phyloP scores from a whole-genome alignment of 2,797 vertebrate species.

The Brotula barbata region DNA sequence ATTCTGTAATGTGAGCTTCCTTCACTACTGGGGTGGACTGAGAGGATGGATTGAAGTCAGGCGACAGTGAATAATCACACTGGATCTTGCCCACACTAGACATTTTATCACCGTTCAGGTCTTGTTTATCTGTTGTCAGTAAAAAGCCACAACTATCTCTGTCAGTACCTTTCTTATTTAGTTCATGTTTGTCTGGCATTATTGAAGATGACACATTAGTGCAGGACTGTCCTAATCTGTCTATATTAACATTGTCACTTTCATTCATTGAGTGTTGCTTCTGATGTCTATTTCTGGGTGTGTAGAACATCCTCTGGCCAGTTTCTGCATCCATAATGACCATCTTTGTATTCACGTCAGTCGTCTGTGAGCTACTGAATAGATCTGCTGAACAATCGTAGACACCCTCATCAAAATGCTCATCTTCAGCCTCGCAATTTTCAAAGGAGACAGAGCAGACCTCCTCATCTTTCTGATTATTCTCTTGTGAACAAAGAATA shows the following conservation, averaged over 20 bases:
- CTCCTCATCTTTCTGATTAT: background rate
- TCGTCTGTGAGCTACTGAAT: slow-evolving; percentile 59
- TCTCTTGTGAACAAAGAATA: background rate
- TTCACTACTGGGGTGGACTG: slow-evolving; percentile 71
- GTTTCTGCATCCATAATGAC: background rate
- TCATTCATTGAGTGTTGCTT: background rate
- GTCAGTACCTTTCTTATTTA: background rate
- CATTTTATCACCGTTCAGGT: background rate
- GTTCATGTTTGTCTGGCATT: slow-evolving; percentile 28
- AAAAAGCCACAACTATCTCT: slow-evolving; percentile 19
- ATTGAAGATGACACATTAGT: background rate
- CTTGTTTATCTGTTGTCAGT: slow-evolving; percentile 4
- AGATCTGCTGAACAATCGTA: slow-evolving; percentile 79
- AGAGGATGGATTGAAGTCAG: slow-evolving; percentile 67
- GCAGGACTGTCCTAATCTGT: no score
- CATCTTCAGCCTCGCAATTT: slow-evolving; percentile 28
- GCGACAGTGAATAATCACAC: background rate
- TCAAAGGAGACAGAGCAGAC: slow-evolving; percentile 16
- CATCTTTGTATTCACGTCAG: background rate
- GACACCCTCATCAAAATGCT: slow-evolving; percentile 38
- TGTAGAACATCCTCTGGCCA: background rate
- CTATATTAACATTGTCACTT: background rate
- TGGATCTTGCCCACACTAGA: background rate
- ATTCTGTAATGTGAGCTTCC: background rate
- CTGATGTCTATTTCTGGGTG: background rate